A percentile compares a stretch with the other conserved stretches of the same genome.
Evolutionary conservation across 2,113 vertebrate species (phyloP).

Genomic region (Cardinalis cardinalis): DNA sequence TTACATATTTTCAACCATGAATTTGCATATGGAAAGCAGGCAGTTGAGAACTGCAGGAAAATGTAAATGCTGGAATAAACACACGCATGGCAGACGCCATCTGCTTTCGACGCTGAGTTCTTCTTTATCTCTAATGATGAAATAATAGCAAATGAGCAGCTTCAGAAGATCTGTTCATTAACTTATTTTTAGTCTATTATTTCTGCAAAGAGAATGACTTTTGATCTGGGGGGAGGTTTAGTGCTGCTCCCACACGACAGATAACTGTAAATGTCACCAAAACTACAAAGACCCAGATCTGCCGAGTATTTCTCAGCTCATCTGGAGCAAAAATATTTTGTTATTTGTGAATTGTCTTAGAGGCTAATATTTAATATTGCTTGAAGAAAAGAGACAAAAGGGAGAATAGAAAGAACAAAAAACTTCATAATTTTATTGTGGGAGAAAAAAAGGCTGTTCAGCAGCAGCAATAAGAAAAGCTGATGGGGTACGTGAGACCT

Average conservation of each 20-base stretch:
- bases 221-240: not conserved
- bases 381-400: not conserved
- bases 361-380: slow-evolving; percentile 3
- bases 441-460: not conserved
- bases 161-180: not conserved
- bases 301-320: not conserved
- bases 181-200: slow-evolving; percentile 10
- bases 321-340: not conserved
- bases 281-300: not conserved
- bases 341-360: not conserved
- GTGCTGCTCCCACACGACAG: not conserved
- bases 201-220: not conserved
- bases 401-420: not conserved
- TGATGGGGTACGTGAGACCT: not conserved
- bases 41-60: not conserved
- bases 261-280: not conserved
- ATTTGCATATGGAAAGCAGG: not conserved
- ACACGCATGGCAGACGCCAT: not conserved
- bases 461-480: not conserved
- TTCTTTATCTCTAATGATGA: not conserved
- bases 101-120: not conserved
- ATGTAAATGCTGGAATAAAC: not conserved
- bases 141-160: not conserved
- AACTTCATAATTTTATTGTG: not conserved
- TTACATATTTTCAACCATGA: not conserved